These are phyloP conservation scores for Drosophila sproati DNA, from an alignment of 1,140 invertebrate species.

Conservation along the genomic window DNA sequence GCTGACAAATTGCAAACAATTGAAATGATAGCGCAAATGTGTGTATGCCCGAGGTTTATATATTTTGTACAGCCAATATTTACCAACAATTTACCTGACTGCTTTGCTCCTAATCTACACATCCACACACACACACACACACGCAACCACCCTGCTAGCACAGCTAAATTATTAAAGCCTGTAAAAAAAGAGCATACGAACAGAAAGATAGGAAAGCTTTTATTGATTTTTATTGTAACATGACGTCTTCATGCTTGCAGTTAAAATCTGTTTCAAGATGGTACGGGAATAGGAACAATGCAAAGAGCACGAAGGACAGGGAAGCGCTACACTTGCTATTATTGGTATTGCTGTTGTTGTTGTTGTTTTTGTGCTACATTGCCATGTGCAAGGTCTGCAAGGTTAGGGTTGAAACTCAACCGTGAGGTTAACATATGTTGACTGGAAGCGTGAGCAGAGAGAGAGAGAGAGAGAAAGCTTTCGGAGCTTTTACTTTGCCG, in stretches of 20 bases:
- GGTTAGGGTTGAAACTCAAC: slow-evolving; percentile 74
- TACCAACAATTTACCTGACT: slow-evolving; percentile 10
- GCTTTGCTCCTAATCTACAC: slow-evolving; percentile 20
- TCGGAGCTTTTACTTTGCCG: slow-evolving; percentile 45
- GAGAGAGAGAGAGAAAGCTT: slow-evolving; percentile 16
- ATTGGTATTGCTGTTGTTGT: slow-evolving; percentile 4
- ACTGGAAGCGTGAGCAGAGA: slow-evolving; percentile 21
- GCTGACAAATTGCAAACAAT: slow-evolving; percentile 2
- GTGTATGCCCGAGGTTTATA: background rate
- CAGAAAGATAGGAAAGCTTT: slow-evolving; percentile 46
- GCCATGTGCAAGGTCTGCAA: slow-evolving; percentile 61
- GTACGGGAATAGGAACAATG: slow-evolving; percentile 2
- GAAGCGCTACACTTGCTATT: slow-evolving; percentile 4
- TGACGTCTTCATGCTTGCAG: slow-evolving; percentile 45
- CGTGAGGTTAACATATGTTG: slow-evolving; percentile 62
- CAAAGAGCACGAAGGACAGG: slow-evolving; percentile 1
- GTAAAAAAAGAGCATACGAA: slow-evolving; percentile 19
- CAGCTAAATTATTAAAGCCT: slow-evolving; percentile 66
- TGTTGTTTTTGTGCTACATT: slow-evolving; percentile 56
- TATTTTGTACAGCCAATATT: slow-evolving; percentile 22
- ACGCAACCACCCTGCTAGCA: slow-evolving; percentile 10
- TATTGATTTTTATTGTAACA: slow-evolving; percentile 58
- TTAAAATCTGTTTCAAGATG: slow-evolving; percentile 37
- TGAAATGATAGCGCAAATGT: slow-evolving; percentile 1
- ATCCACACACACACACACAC: slow-evolving; percentile 10